phyloP scores from a whole-genome alignment of 1,140 invertebrate species.

The Ylistrum balloti region DNA sequence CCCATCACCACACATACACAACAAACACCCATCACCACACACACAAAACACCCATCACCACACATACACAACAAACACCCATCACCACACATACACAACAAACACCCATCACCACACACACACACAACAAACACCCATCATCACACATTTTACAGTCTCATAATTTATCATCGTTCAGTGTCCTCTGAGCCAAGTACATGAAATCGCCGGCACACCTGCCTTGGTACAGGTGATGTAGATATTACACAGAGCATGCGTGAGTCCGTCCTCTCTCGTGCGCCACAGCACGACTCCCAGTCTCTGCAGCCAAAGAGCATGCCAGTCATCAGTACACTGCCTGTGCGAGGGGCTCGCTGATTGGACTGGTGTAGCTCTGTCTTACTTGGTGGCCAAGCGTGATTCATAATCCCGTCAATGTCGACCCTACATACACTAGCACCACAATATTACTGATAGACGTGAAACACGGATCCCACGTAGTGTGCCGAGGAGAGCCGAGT shows the following conservation, averaged over 20 bases:
- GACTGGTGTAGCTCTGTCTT: background rate
- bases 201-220: background rate
- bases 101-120: no score
- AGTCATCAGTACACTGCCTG: background rate
- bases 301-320: constrained; percentile 16
- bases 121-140: background rate
- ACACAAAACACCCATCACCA: background rate
- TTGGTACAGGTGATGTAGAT: background rate
- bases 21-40: no score
- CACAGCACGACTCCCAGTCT: constrained; percentile 21
- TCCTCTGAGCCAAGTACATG: background rate
- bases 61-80: background rate
- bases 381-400: background rate
- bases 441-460: background rate
- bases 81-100: no score
- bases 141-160: no score
- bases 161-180: background rate
- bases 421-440: background rate
- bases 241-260: constrained; percentile 15
- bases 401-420: constrained; percentile 32
- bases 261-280: constrained; percentile 14
- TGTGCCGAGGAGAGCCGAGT: constrained; percentile 26
- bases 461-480: background rate
- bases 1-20: no score
- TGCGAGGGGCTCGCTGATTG: background rate